Evolutionary conservation across 2,888 invertebrate species (phyloP).

Genomic region (Scaptomyza tumidula): DNA sequence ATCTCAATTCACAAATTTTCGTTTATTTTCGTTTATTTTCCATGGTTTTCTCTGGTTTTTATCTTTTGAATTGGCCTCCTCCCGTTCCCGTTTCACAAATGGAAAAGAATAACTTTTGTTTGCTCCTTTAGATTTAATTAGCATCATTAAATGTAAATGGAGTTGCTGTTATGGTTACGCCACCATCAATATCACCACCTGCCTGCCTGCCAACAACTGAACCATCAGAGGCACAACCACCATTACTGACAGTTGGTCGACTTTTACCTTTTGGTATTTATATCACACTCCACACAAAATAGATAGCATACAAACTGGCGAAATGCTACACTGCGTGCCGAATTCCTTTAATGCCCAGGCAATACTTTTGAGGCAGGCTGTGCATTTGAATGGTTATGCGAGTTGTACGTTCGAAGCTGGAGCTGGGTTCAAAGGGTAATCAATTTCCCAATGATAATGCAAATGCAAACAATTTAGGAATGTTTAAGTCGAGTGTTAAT

Average conservation of each 20-base stretch:
- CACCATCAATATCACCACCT: conserved; percentile 1
- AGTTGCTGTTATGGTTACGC: conserved; percentile 54
- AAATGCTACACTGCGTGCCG: conserved; percentile 2
- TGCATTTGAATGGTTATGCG: background rate
- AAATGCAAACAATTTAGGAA: background rate
- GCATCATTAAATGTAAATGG: conserved; percentile 73
- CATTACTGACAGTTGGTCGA: conserved; percentile 13
- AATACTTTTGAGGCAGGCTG: conserved; percentile 10
- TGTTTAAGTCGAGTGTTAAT: background rate
- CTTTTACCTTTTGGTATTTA: conserved; percentile 37
- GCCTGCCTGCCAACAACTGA: background rate
- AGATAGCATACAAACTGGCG: background rate
- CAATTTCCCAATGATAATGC: background rate
- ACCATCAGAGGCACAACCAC: background rate
- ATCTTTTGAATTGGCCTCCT: conserved; percentile 4
- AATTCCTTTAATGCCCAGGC: conserved; percentile 18
- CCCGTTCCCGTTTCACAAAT: background rate
- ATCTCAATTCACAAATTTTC: background rate
- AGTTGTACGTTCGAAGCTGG: too few species aligned
- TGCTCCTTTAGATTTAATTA: conserved; percentile 72
- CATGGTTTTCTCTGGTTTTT: background rate
- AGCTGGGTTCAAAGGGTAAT: background rate
- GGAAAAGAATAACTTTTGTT: conserved; percentile 40
- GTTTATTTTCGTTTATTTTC: background rate
- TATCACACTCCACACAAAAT: conserved; percentile 4